phyloP scores from a whole-genome alignment of 2,797 vertebrate genomes.

The Mormyrus proboscirostris region DNA sequence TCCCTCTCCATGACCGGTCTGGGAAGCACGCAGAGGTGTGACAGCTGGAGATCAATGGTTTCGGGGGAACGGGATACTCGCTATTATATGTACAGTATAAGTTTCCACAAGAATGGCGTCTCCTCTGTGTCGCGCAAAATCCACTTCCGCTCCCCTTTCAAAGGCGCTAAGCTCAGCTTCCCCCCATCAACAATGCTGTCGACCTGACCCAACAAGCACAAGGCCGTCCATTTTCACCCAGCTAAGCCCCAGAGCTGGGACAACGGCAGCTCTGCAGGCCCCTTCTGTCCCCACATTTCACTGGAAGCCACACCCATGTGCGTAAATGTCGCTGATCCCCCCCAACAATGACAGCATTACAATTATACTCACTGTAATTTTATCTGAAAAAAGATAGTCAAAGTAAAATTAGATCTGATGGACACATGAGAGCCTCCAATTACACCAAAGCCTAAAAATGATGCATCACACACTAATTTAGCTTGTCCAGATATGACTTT shows the following conservation, averaged over 20 bases:
- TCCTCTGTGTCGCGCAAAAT: slow-evolving; percentile 29
- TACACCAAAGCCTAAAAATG: neutral
- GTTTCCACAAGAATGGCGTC: slow-evolving; percentile 51
- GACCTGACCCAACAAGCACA: slow-evolving; percentile 31
- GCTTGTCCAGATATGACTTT: neutral
- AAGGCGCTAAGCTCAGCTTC: slow-evolving; percentile 48
- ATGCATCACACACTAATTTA: neutral
- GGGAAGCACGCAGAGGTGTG: slow-evolving; percentile 9
- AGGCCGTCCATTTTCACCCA: slow-evolving; percentile 49
- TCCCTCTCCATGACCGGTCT: neutral
- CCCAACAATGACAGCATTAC: neutral
- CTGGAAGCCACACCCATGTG: neutral
- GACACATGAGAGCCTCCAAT: neutral
- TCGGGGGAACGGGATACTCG: slow-evolving; percentile 26
- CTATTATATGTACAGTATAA: slow-evolving; percentile 38
- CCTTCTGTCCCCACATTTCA: slow-evolving; percentile 54
- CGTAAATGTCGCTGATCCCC: neutral
- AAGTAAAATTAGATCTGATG: neutral
- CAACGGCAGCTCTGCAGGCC: slow-evolving; percentile 14
- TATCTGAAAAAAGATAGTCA: neutral
- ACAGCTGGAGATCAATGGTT: slow-evolving; percentile 23
- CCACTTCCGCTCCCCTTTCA: slow-evolving; percentile 50
- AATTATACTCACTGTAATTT: neutral
- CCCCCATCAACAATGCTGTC: slow-evolving; percentile 30
- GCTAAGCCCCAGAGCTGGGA: slow-evolving; percentile 35